A percentile compares a stretch with the other conserved stretches of the same genome.
These are phyloP conservation scores for Drosophila quadrilineata DNA, from an alignment of 1,140 invertebrate genomes.

Conservation along the genomic window DNA sequence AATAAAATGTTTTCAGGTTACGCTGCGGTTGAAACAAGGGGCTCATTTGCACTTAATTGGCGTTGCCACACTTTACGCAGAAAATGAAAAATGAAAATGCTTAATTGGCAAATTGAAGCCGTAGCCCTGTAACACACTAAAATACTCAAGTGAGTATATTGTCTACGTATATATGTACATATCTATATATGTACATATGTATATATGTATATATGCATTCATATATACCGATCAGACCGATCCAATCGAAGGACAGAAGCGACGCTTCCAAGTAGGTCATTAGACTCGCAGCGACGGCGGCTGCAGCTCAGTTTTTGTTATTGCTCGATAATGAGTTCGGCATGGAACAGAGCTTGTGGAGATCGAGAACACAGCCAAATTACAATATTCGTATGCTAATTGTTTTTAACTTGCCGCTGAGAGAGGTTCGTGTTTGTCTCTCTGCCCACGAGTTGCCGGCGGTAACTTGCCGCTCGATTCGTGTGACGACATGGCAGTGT, in stretches of 20 bases:
- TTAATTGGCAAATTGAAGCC: constrained; percentile 53
- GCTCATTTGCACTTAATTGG: constrained; percentile 63
- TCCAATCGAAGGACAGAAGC: background rate
- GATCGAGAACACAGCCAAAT: constrained; percentile 43
- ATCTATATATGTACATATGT: too few relatives aligned
- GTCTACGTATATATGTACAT: too few relatives aligned
- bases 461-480: constrained; percentile 20
- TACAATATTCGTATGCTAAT: constrained; percentile 67
- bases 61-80: constrained; percentile 25
- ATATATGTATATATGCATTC: too few relatives aligned
- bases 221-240: background rate
- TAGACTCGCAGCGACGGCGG: constrained; percentile 36
- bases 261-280: constrained; percentile 53
- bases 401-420: constrained; percentile 32
- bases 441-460: constrained; percentile 20
- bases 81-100: background rate
- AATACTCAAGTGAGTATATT: too few relatives aligned
- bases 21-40: constrained; percentile 31
- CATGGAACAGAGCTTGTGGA: too few relatives aligned
- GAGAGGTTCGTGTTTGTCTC: background rate
- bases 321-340: too few relatives aligned
- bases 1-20: constrained; percentile 36
- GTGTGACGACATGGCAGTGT: constrained; percentile 44
- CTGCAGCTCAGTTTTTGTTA: constrained; percentile 14
- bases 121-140: constrained; percentile 3